Base-by-base conservation (phyloP, 2,113 vertebrate species). In the Myotis yumanensis region DNA sequence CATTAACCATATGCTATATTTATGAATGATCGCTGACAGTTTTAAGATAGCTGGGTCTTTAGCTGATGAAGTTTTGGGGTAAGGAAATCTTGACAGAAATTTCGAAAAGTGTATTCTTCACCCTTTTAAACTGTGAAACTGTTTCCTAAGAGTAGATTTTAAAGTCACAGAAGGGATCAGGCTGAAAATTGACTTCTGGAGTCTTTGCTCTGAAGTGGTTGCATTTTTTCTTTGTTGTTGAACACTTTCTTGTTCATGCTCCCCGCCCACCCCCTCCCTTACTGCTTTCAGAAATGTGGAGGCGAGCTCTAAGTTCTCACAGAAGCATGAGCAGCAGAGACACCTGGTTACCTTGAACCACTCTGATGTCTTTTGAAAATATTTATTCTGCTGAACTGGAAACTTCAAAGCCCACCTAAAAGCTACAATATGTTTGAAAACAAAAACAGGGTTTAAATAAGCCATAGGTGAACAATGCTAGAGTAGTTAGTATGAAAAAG, bases 321-420 rank as follows among this genome's bases (percentile, higher is more conserved):
- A 84, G 52, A 83, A 90, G 25, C 77, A 75, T 46, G 77, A 86
- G 66, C 20, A 52, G 48, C 43, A 86, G 46, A 68, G 8, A 85
- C 76, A 35, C 11, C 28, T 32, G 32, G 25, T 81, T 46, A 3
- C 2, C 32, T 2, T 76, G 43, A 89, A 84, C 2, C 86, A 10
- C 22, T 76, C 30, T 51, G 43, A 68, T 89, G 3, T 48, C 92
- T 92, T 86, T 89, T 93, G 86, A 95, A 95, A 97, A 77, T 79
- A 76, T 73, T 73, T 93, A 84, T 71, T 73, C 32, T n/a, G 23
- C 23, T 89, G 35, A 77, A 77, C 30, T 51, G 77, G 52, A 46
- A 66, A 89, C n/a, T 90, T 95, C 68, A 87, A 89, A 89, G 62
- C 57, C 62, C 64, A 62, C 22, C 48, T 90, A 59, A 86, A 72